Evolutionary conservation across 2,113 vertebrate genomes (phyloP), one percentile per base, ranked within the genome.

Genomic region (Entomyzon cyanotis): DNA sequence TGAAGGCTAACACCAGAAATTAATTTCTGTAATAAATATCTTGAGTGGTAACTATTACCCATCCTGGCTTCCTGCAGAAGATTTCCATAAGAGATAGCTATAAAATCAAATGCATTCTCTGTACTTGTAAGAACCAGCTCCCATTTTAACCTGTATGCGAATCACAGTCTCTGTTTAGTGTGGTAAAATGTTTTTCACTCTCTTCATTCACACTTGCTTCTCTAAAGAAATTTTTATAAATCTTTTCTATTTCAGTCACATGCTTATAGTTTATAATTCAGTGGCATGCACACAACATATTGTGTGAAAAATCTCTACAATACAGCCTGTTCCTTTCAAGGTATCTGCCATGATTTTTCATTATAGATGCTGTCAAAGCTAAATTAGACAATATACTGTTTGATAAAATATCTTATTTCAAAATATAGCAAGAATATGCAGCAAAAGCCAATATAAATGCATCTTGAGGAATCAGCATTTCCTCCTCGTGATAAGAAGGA

Each of bases 391-490:
- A 90, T 78, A 59, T 25, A 68, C 14, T 73, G 31, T 90, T 89
- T 75, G 62, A 90, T 80, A 83, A 81, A 84, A 55, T 58, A 80
- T 83, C 49, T 71, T 49, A 39, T 88, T 94, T 83, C 70, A 89
- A 91, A 94, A 77, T 70, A 94, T 37, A 87, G 19, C 47, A 77
- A 86, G 75, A 81, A 64, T 78, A 71, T 81, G 44, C 22, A 68
- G 27, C 47, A 71, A 94, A 91, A 94, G 12, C 41, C 65, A 68
- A 58, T 75, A 47, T 82, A 93, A 89, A 89, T 78, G 30, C 10
- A 22, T 81, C 63, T 82, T 92, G 44, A 94, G 81, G 70, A 95
- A 94, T 73, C 60, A 79, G 30, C 52, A 59, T 92, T 96, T 97
- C 59, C 58, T 92, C 27, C 63, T 86, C 0, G 0, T 70, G 73